These are phyloP conservation scores for Polietes domitor DNA, from an alignment of 2,888 invertebrate genomes.

Conservation along the genomic window DNA sequence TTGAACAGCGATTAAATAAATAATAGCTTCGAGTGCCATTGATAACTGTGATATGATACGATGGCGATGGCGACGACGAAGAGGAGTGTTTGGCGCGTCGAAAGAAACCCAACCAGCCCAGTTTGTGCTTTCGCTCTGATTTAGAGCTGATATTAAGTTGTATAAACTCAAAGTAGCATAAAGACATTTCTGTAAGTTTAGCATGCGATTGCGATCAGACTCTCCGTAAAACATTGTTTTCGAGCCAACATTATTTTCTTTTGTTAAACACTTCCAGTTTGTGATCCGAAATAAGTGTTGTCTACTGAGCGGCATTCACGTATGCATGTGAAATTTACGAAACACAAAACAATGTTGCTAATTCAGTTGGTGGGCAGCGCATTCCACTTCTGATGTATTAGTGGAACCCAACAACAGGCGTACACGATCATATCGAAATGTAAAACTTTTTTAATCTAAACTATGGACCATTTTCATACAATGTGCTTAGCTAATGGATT, in stretches of 20 bases:
- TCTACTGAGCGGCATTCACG: neutral
- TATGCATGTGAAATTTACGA: no score
- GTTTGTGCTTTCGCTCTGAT: slow-evolving; percentile 59
- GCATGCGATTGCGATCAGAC: slow-evolving; percentile 26
- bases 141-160: slow-evolving; percentile 41
- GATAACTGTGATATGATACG: slow-evolving; percentile 40
- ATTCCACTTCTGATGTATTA: no score
- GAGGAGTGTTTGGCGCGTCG: slow-evolving; percentile 58
- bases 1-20: slow-evolving; percentile 64
- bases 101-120: slow-evolving; percentile 54
- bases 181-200: slow-evolving; percentile 21
- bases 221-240: slow-evolving; percentile 10
- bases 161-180: slow-evolving; percentile 21
- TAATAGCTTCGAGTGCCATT: slow-evolving; percentile 45
- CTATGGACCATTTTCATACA: no score
- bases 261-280: neutral
- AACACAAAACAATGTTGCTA: no score
- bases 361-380: no score
- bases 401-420: no score
- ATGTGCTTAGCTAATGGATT: no score
- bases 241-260: slow-evolving; percentile 27
- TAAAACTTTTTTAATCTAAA: no score
- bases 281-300: neutral
- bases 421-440: no score
- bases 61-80: slow-evolving; percentile 4